Evolutionary conservation across 2,888 invertebrate species (phyloP), one percentile per base, ranked within the genome.

Genomic region (Clepsis dumicolana): DNA sequence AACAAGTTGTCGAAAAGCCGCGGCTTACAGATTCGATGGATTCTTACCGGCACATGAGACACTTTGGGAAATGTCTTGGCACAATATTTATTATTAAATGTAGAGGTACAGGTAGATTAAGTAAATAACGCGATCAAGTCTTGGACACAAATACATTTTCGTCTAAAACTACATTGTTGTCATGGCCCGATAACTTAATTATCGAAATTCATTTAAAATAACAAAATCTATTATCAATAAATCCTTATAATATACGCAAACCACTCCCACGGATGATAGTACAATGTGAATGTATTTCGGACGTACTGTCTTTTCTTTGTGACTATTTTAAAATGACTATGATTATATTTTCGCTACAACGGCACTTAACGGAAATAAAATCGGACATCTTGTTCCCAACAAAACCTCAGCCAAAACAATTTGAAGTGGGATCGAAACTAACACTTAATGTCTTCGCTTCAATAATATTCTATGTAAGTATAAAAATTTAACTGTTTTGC

Each of bases 171-270:
- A 86, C 84, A 78, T 77, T 82, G 85, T 85, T 92, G 91, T 93
- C 93, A 91, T 92, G 93, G 91, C 90, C 86, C 90, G 91, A 89
- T 90, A 88, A 88, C 87, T 89, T 85, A 88, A 78, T 85, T 87
- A 87, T 86, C 87, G 85, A 87, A 87, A 84, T 87, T 86, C 81
- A 78, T 87, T 83, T 82, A 85, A 82, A 82, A 86, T 86, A 88
- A 87, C 84, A 87, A 87, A 81, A 84, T 85, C 81, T 87, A 87
- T 80, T 82, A 82, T 80, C 78, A 80, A 83, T 86, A 82, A 82
- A 87, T 84, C 79, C 84, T 86, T 90, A 88, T 82, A 87, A 81
- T 85, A 88, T 84, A 88, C 86, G 88, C 87, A 86, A 88, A 92
- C 92, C 91, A 86, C 86, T 90, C 87, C 91, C 90, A 77, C 85